Base-by-base conservation (phyloP, 2,888 invertebrate species). In the Rhagium mordax region DNA sequence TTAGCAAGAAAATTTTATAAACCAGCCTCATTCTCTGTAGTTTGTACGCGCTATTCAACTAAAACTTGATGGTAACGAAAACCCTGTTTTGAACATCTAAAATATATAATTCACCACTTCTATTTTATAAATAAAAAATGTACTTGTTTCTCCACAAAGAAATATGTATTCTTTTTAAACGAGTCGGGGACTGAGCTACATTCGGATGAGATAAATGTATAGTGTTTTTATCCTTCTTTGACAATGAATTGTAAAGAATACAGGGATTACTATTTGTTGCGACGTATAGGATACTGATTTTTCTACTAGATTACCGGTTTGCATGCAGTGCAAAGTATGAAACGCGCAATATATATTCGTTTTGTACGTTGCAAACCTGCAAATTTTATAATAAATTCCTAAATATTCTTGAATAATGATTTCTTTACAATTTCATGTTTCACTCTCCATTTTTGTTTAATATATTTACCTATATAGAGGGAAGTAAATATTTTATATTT, bases 161-260 rank as follows among this genome's bases (percentile, higher is more conserved):
- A 57, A 27, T 57, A 27, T 16, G 4, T 57, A 57, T 29, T 57
- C 57, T 57, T 57, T 57, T 57, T 57, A 15, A 57, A 57, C 0
- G 27, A 29, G n/a, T 27, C n/a, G 13, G 15, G 15, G 15, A 29
- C 33, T 33, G 13, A 57, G 6, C 57, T 57, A 27, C 27, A 57
- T 57, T 57, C 57, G 27, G 29, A 21, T 57, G 24, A 29, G 57
- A 27, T 57, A 16, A 57, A 57, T 57, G 27, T 29, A 15, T 29
- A 13, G 13, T 33, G 33, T 33, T 33, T 33, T 29, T n/a, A n/a
- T n/a, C n/a, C n/a, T n/a, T n/a, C n/a, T n/a, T n/a, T n/a, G n/a
- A n/a, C n/a, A n/a, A n/a, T n/a, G n/a, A n/a, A 8, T 29, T 33
- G 8, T 33, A 10, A 33, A 33, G 33, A 13, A 33, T 10, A 13